Percentiles rank a stretch among this genome's conserved stretches.
phyloP scores from a whole-genome alignment of 2,113 vertebrate genomes.

The Microcebus tavaratra region DNA sequence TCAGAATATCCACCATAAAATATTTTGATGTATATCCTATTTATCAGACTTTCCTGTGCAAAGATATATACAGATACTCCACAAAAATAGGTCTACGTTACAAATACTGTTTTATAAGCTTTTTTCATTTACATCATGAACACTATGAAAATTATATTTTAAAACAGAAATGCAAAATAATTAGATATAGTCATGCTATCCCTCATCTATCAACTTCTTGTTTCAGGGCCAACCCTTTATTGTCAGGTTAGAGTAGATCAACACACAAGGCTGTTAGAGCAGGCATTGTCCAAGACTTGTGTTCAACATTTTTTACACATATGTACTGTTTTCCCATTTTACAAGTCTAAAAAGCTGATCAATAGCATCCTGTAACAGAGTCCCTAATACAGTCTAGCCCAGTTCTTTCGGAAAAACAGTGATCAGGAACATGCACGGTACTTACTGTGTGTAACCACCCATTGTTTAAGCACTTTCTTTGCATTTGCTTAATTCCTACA shows the following conservation, averaged over 20 bases:
- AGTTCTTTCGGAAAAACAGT: not conserved
- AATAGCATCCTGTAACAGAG: not conserved
- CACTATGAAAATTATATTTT: constrained; percentile 14
- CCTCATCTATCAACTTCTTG: not conserved
- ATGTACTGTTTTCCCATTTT: not conserved
- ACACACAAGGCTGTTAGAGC: not conserved
- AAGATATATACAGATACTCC: not conserved
- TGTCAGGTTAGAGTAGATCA: not conserved
- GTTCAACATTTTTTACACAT: not conserved
- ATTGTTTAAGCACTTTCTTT: not conserved
- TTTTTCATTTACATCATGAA: not conserved
- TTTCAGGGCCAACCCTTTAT: not conserved
- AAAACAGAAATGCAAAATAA: constrained; percentile 39
- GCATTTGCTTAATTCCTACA: not conserved
- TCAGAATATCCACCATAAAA: not conserved
- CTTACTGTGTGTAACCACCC: not conserved
- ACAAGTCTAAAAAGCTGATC: not conserved
- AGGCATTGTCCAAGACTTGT: rapidly evolving
- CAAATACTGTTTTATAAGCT: not conserved
- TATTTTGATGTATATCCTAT: not conserved
- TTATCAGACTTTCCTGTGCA: not conserved
- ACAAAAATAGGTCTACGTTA: not conserved
- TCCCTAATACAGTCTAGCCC: not conserved
- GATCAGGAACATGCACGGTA: not conserved
- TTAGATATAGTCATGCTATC: not conserved